Evolutionary conservation across 2,113 vertebrate genomes (phyloP).

Genomic region (Anthoscopus minutus): DNA sequence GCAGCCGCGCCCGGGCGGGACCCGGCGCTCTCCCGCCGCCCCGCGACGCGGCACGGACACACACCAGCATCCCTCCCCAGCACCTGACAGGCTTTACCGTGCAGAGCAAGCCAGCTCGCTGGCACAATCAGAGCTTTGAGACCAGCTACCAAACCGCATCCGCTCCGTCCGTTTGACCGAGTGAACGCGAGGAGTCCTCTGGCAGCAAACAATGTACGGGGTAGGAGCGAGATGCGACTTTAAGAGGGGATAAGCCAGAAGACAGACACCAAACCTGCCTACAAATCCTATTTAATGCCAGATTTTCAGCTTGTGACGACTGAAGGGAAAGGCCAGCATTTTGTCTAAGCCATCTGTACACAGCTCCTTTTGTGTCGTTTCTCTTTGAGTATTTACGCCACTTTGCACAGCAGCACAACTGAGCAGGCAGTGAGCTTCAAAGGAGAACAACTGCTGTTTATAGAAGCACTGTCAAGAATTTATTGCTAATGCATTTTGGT

Average conservation of each 20-base stretch:
- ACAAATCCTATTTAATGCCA: conserved; percentile 20
- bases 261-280: not conserved
- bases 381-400: not conserved
- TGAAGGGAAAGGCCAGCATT: conserved; percentile 4
- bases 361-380: not conserved
- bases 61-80: no score
- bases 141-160: not conserved
- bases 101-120: not conserved
- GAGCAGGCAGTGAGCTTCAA: not conserved
- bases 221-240: not conserved
- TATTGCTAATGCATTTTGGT: not conserved
- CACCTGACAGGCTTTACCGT: not conserved
- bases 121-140: not conserved
- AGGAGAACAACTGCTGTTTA: conserved; percentile 18
- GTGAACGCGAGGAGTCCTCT: not conserved
- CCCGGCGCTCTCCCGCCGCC: not conserved
- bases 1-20: not conserved
- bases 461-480: conserved; percentile 1
- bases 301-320: not conserved
- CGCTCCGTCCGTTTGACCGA: not conserved
- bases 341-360: not conserved
- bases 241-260: not conserved
- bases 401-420: not conserved
- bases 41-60: not conserved
- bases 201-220: rapidly evolving